Conservation (phyloP, 64 coral and sea anemone species). For the Montipora foliosa region DNA sequence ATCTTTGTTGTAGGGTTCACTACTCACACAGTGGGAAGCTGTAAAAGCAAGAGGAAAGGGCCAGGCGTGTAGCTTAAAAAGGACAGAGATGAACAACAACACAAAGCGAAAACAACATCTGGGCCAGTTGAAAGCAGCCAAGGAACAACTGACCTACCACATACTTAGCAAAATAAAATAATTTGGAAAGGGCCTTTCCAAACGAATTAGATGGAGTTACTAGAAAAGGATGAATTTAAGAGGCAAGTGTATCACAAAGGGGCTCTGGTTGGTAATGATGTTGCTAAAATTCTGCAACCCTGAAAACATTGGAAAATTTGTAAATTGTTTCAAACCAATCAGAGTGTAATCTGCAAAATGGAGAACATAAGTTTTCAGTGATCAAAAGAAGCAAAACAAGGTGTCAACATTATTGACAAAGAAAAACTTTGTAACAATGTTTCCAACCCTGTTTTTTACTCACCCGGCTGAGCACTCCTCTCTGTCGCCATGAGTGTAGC, state of each 20-base stretch:
- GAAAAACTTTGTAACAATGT: constrained; percentile 33
- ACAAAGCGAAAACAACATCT: background rate
- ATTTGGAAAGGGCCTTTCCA: constrained; percentile 32
- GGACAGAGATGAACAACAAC: constrained; percentile 10
- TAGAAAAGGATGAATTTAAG: constrained; percentile 51
- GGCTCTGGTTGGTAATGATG: constrained; percentile 30
- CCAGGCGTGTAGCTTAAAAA: too few relatives aligned
- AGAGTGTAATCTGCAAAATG: constrained; percentile 3
- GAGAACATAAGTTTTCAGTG: constrained; percentile 11
- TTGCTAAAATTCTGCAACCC: constrained; percentile 28
- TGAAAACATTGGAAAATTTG: constrained; percentile 35
- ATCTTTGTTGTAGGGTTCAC: too few relatives aligned
- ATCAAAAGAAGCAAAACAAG: background rate
- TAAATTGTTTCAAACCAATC: background rate
- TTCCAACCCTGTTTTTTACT: constrained; percentile 6
- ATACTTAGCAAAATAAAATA: background rate
- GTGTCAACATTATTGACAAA: constrained; percentile 18
- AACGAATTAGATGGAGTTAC: background rate
- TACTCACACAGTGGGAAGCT: too few relatives aligned
- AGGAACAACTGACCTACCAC: background rate
- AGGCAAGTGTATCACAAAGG: constrained; percentile 46
- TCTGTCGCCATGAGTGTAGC: constrained; percentile 46
- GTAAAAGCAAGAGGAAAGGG: too few relatives aligned
- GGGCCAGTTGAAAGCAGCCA: background rate
- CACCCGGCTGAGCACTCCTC: constrained; percentile 22